phyloP scores from a whole-genome alignment of 2,113 vertebrate species.

The Pseudorasbora parva region DNA sequence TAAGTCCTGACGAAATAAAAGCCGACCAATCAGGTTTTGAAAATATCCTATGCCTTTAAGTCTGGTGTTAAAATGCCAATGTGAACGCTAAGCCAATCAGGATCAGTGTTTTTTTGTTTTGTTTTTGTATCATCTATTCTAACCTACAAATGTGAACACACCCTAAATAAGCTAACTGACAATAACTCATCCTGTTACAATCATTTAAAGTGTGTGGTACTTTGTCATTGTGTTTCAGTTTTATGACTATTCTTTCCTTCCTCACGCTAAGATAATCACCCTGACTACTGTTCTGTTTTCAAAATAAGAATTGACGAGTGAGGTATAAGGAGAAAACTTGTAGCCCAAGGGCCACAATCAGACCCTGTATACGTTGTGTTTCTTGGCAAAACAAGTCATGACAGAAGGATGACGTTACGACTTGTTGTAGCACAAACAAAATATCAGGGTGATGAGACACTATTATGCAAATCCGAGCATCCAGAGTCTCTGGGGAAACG shows the following conservation, averaged over 20 bases:
- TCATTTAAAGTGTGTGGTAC: not conserved
- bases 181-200: not conserved
- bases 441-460: constrained; percentile 50
- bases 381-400: not conserved
- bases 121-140: too few species aligned
- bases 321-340: not conserved
- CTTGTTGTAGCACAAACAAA: constrained; percentile 41
- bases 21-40: too few species aligned
- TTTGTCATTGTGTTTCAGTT: not conserved
- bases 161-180: not conserved
- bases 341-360: not conserved
- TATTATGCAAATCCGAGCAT: constrained; percentile 55
- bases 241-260: not conserved
- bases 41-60: too few species aligned
- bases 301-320: not conserved
- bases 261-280: not conserved
- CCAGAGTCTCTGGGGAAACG: constrained; percentile 16
- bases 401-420: not conserved
- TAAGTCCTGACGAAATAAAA: too few species aligned
- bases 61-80: too few species aligned
- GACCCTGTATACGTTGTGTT: not conserved
- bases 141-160: too few species aligned
- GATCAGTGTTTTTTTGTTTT: too few species aligned
- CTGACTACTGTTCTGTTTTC: not conserved
- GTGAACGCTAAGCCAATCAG: too few species aligned